These are phyloP conservation scores for Margaritifera margaritifera DNA, from an alignment of 2,888 invertebrate species.

Conservation along the genomic window DNA sequence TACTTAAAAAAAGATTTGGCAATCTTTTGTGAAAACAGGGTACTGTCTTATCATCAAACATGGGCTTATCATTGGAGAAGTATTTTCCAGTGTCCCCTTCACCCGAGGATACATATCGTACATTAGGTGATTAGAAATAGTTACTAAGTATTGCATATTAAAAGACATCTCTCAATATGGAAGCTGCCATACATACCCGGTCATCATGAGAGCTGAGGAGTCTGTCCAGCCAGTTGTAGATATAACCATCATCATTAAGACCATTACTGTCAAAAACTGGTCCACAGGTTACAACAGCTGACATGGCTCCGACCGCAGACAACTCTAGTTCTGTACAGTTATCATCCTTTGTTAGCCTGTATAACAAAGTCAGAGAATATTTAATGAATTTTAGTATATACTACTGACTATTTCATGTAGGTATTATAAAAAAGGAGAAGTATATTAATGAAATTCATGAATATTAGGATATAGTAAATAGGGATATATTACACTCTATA, in stretches of 20 bases:
- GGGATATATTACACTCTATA: no score
- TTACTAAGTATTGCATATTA: background rate
- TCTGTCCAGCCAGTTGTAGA: slow-evolving; percentile 95
- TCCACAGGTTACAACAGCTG: slow-evolving; percentile 95
- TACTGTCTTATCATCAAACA: no score
- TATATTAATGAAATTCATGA: no score
- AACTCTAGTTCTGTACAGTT: slow-evolving; percentile 75
- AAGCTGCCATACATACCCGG: slow-evolving; percentile 54
- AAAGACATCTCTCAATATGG: background rate
- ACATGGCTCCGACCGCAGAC: slow-evolving; percentile 87
- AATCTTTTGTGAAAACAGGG: no score
- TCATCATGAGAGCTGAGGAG: slow-evolving; percentile 87
- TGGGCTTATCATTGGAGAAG: no score
- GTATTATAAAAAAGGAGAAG: no score
- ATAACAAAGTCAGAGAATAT: background rate
- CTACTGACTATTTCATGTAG: no score
- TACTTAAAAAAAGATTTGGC: no score
- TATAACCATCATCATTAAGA: slow-evolving; percentile 86
- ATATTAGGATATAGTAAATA: no score
- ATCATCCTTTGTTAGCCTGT: slow-evolving; percentile 65
- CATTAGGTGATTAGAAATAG: no score
- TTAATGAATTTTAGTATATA: no score
- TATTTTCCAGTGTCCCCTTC: background rate
- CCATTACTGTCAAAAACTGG: slow-evolving; percentile 91
- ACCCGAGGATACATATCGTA: slow-evolving; percentile 1